Percentiles rank a stretch among this genome's conserved stretches.
phyloP scores from a whole-genome alignment of 2,113 vertebrate genomes.

The Poicephalus meyeri region DNA sequence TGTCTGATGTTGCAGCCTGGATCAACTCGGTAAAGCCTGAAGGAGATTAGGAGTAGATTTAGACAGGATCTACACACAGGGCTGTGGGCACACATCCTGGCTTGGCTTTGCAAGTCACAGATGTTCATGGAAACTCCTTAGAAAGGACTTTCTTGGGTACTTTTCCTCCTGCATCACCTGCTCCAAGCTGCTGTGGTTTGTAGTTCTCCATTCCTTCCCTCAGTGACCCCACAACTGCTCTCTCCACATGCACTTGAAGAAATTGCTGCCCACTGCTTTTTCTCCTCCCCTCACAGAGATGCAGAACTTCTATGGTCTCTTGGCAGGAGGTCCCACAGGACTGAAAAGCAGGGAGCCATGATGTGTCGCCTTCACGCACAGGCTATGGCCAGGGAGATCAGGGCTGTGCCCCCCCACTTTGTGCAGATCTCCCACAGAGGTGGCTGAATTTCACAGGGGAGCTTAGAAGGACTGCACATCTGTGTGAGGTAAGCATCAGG shows the following conservation, averaged over 20 bases:
- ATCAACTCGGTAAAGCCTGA: not conserved
- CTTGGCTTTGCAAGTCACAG: not conserved
- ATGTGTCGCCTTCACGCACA: not conserved
- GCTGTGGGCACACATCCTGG: not conserved
- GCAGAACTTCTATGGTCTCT: not conserved
- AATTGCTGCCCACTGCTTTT: not conserved
- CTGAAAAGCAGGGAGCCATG: not conserved
- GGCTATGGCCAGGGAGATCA: not conserved
- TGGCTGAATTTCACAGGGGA: not conserved
- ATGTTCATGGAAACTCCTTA: not conserved
- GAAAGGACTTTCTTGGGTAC: not conserved
- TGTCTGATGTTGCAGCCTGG: not conserved
- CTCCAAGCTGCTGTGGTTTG: not conserved
- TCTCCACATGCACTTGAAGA: rapidly evolving
- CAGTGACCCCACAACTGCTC: not conserved
- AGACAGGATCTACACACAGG: not conserved
- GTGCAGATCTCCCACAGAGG: not conserved
- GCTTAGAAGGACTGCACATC: not conserved
- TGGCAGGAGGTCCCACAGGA: not conserved
- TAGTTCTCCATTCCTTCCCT: not conserved
- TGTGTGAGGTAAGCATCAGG: rapidly evolving
- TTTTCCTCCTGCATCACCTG: not conserved
- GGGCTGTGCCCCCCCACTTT: not conserved
- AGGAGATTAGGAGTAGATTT: not conserved
- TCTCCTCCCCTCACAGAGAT: not conserved